Evolutionary conservation across 2,797 vertebrate genomes (phyloP), one percentile per base, ranked within the genome.

Genomic region (Rhinophrynus dorsalis): DNA sequence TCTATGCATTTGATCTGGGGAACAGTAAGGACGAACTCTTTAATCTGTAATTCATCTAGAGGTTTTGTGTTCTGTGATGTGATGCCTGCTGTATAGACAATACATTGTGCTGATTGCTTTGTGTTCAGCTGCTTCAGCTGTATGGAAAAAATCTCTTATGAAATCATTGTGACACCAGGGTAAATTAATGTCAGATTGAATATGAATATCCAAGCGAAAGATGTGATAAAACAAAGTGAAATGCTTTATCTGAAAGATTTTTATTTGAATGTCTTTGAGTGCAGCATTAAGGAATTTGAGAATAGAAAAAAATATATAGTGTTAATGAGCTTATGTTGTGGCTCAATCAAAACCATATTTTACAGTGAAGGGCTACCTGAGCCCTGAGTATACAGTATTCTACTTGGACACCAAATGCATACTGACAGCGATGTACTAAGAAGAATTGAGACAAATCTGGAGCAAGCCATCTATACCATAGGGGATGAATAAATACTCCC

Each of bases 1-100:
- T 67, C 77, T 74, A 0, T 58, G 60, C 47, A 51, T 67, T 47
- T 0, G 11, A 23, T 85, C 90, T 90, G 77, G 45, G 38, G 47
- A 74, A 26, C 12, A 81, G 77, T 6, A 82, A 74, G 80, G 33
- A 75, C 1, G 64, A 11, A 24, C 23, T 82, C 27, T 74, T 42
- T 47, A 40, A 67, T 23, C 40, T 76, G 54, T 45, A 35, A 18
- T 20, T 47, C 52, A 59, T 30, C 60, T 79, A 56, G 61, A 75
- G 77, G 37, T 62, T 57, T 57, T 17, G 37, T 69, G 72, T 33
- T 67, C 2, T 42, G 67, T 52, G 27, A 37, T 67, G 11, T 23
- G 56, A 45, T 64, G 75, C 55, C 66, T 3, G 26, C 50, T 73
- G 6, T 55, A 66, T 44, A 73, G 55, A 66, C 52, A 54, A 40